phyloP scores from a whole-genome alignment of 2,113 vertebrate species.

The human region GRCh38 chr9:85429001-85429500 shows the following conservation, averaged over 20 bases:
- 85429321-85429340: no score
- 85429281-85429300: not conserved
- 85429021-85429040: not conserved
- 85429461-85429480: not conserved
- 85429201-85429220: accelerated
- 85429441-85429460: not conserved
- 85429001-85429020: not conserved
- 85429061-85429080: no score
- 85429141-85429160: not conserved
- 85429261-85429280: no score
- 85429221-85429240: not conserved
- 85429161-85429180: not conserved
- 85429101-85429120: not conserved
- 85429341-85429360: not conserved
- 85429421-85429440: not conserved
- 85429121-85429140: not conserved
- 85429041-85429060: not conserved
- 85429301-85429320: not conserved
- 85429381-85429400: not conserved
- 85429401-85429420: not conserved
- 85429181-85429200: not conserved
- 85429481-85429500: not conserved
- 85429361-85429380: not conserved
- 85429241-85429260: accelerated
- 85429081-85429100: not conserved